Evolutionary conservation across 2,113 vertebrate species (phyloP).

Genomic region (Trochalopteron elliotii): DNA sequence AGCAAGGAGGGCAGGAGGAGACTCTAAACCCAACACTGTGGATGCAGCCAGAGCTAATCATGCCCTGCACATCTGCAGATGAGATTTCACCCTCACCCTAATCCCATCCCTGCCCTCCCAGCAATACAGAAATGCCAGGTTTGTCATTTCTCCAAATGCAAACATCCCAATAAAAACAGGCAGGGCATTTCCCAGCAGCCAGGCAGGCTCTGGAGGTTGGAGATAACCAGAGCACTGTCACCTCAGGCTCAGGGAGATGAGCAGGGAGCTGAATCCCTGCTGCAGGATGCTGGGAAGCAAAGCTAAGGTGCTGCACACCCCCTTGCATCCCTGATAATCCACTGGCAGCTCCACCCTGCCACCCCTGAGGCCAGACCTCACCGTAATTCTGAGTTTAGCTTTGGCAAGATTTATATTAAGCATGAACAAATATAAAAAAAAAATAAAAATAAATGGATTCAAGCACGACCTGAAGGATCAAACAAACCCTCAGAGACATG

Average conservation of each 20-base stretch:
- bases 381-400: not conserved
- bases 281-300: not conserved
- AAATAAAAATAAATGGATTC: not conserved
- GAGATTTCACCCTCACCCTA: not conserved
- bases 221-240: not conserved
- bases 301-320: not conserved
- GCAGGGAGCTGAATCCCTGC: not conserved
- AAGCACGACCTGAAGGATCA: not conserved
- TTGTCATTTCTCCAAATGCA: not conserved
- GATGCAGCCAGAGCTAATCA: not conserved
- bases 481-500: not conserved
- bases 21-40: accelerated
- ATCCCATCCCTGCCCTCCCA: not conserved
- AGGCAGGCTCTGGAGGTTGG: not conserved
- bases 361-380: not conserved
- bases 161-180: not conserved
- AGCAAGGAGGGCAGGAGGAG: not conserved
- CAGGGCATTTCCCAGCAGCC: not conserved
- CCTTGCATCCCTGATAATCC: not conserved
- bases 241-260: not conserved
- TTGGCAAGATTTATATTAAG: not conserved
- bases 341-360: not conserved
- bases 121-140: not conserved
- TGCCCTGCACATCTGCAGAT: not conserved
- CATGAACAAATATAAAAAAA: not conserved